Evolutionary conservation across 2,113 vertebrate genomes (phyloP).

Genomic region (Pachycephala philippinensis): DNA sequence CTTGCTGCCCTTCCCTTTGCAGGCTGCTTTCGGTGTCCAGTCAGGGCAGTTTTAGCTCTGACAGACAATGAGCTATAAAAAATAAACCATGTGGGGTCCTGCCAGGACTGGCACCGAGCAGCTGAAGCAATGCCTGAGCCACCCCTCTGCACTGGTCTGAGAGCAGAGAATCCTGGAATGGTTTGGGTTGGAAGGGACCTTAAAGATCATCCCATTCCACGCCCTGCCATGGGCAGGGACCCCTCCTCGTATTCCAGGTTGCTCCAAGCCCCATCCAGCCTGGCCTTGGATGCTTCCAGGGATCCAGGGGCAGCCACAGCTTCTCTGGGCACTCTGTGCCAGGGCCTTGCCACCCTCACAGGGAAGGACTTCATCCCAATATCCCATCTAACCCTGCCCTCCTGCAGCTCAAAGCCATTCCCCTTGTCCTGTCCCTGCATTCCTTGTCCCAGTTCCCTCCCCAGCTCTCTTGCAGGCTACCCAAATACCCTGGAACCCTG

Average conservation of each 20-base stretch:
- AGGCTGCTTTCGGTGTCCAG: background rate
- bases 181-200: background rate
- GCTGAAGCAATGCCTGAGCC: background rate
- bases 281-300: background rate
- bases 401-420: too few relatives aligned
- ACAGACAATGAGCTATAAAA: background rate
- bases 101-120: background rate
- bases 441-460: background rate
- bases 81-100: background rate
- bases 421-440: background rate
- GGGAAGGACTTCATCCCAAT: background rate
- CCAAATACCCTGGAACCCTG: background rate
- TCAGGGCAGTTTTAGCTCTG: background rate
- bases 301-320: background rate
- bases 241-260: fast-evolving
- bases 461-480: background rate
- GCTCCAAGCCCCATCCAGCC: fast-evolving
- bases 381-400: background rate
- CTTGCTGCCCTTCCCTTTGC: background rate
- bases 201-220: fast-evolving
- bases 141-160: background rate
- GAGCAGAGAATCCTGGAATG: background rate
- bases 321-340: background rate
- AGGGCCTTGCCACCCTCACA: background rate
- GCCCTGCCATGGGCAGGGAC: background rate